Evolutionary conservation across 2,797 vertebrate genomes (phyloP).

Genomic region (Sebastes alutus): DNA sequence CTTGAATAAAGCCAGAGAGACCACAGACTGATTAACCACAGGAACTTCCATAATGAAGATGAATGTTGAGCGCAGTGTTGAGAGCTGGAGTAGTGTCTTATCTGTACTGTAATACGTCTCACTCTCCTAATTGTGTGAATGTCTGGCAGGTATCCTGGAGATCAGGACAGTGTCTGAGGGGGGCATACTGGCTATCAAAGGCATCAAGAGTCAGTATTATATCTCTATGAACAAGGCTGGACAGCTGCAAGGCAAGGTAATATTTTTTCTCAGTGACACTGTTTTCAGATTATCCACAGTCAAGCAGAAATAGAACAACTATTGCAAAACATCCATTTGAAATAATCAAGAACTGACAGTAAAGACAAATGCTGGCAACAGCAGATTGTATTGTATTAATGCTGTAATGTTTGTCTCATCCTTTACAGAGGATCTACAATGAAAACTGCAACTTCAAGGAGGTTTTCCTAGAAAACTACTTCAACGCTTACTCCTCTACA

Average conservation of each 20-base stretch:
- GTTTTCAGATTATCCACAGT: not conserved
- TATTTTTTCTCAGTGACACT: slow-evolving; percentile 23
- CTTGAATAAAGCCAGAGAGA: slow-evolving; percentile 69
- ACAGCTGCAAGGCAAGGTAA: slow-evolving; percentile 96
- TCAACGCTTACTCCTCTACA: slow-evolving; percentile 96
- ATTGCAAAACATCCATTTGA: not conserved
- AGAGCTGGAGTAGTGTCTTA: slow-evolving; percentile 42
- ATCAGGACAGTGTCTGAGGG: slow-evolving; percentile 97
- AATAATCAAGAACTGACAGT: not conserved
- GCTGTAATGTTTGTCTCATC: slow-evolving; percentile 5
- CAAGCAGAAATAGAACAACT: not conserved
- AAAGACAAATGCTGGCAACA: not conserved
- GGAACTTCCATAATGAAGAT: slow-evolving; percentile 74
- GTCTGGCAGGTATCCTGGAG: slow-evolving; percentile 94
- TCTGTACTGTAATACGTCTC: slow-evolving; percentile 40
- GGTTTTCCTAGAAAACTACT: slow-evolving; percentile 97
- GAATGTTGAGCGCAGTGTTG: slow-evolving; percentile 33
- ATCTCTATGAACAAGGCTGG: slow-evolving; percentile 95
- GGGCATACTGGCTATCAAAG: slow-evolving; percentile 96
- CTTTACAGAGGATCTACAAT: slow-evolving; percentile 91
- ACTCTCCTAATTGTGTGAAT: slow-evolving; percentile 34
- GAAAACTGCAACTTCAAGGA: slow-evolving; percentile 99
- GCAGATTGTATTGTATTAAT: not conserved
- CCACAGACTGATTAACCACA: slow-evolving; percentile 69
- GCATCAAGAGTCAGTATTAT: slow-evolving; percentile 96